Evolutionary conservation across 1,140 invertebrate species (phyloP).

Genomic region (Pomacea maculata): DNA sequence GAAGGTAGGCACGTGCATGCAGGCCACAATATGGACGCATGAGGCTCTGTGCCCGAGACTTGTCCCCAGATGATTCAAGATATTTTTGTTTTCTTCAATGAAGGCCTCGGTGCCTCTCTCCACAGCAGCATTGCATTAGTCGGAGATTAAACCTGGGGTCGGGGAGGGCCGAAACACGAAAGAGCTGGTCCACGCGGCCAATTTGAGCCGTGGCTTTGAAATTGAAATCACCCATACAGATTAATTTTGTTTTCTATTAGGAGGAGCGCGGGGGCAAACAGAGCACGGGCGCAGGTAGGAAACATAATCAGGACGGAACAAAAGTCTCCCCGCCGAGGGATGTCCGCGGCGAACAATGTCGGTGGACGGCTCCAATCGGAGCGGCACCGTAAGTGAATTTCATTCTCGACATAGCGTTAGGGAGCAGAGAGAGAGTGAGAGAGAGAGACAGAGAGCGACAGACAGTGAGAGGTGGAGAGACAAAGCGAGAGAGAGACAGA

Average conservation of each 20-base stretch:
- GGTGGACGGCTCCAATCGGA: background rate
- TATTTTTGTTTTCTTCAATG: too few relatives aligned
- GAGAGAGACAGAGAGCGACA: background rate
- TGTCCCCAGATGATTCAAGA: too few relatives aligned
- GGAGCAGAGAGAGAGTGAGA: background rate
- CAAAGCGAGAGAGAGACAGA: background rate
- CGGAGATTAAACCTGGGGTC: background rate
- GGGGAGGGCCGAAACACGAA: background rate
- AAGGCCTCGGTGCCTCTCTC: background rate
- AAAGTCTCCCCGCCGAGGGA: background rate
- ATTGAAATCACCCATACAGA: constrained; percentile 20
- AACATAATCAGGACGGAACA: constrained; percentile 19
- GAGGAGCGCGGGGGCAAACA: constrained; percentile 12
- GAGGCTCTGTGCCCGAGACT: too few relatives aligned
- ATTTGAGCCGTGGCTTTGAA: constrained; percentile 14
- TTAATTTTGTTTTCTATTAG: constrained; percentile 23
- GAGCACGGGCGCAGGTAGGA: constrained; percentile 6
- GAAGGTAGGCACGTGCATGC: too few relatives aligned
- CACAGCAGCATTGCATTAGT: background rate
- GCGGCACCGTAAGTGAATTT: constrained; percentile 10
- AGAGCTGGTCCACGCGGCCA: background rate
- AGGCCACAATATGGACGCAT: too few relatives aligned
- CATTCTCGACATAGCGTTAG: background rate
- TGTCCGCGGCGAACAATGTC: constrained; percentile 8
- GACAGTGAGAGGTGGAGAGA: background rate